Conservation (phyloP, 2,113 vertebrate genomes). For the Xyliphius kryptos region DNA sequence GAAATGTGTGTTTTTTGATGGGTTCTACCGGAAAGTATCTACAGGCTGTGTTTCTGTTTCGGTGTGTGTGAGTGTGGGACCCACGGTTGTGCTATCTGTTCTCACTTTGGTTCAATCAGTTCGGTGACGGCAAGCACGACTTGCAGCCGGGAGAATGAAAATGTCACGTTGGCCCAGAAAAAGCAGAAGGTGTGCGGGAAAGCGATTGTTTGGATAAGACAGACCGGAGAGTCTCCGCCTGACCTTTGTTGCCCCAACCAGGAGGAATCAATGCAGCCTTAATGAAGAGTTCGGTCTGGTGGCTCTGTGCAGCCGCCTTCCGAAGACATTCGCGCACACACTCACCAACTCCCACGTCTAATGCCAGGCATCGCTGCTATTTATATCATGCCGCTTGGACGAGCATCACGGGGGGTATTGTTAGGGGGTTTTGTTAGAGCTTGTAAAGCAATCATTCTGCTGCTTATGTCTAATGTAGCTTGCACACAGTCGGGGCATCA, state of each 20-base stretch:
- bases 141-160: conserved; percentile 17
- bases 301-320: conserved; percentile 25
- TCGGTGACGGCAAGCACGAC: conserved; percentile 1
- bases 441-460: too few species aligned
- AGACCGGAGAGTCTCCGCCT: not conserved
- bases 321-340: conserved; percentile 9
- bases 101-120: conserved; percentile 14
- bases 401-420: too few species aligned
- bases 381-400: too few species aligned
- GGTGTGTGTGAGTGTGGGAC: too few species aligned
- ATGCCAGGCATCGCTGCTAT: too few species aligned
- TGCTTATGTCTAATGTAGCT: too few species aligned
- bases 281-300: conserved; percentile 27
- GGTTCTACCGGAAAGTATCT: too few species aligned
- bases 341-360: conserved; percentile 12
- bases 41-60: too few species aligned
- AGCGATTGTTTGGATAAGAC: conserved; percentile 11
- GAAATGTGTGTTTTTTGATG: too few species aligned
- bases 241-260: conserved; percentile 8
- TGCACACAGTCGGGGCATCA: too few species aligned
- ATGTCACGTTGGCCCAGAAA: conserved; percentile 15
- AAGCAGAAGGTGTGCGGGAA: conserved; percentile 8
- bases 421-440: too few species aligned
- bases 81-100: conserved; percentile 1
- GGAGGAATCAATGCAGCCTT: conserved; percentile 19